Evolutionary conservation across 2,888 invertebrate species (phyloP).

Genomic region (Ceratothoa steindachneri): DNA sequence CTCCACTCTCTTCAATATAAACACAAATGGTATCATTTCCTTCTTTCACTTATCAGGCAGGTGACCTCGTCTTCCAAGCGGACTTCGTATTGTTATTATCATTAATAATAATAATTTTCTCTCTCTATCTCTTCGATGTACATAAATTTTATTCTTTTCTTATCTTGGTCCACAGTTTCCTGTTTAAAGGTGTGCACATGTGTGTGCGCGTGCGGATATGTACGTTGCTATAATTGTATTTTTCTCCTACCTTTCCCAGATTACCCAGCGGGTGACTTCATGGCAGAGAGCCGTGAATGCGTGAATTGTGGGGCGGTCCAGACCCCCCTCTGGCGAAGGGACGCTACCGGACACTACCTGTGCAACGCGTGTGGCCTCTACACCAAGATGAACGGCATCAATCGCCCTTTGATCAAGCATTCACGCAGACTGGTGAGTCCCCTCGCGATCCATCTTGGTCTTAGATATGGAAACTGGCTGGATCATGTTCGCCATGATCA

Average conservation of each 20-base stretch:
- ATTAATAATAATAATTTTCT: no score
- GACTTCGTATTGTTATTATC: no score
- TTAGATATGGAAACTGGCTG: not conserved
- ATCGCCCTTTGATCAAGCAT: conserved; percentile 86
- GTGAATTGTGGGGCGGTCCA: conserved; percentile 49
- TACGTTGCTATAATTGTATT: not conserved
- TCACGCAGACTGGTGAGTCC: conserved; percentile 80
- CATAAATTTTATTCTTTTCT: no score
- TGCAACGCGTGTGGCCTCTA: conserved; percentile 99
- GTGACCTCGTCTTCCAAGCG: no score
- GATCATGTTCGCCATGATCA: no score
- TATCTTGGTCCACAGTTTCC: no score
- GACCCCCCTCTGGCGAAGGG: conserved; percentile 50
- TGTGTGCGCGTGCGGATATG: not conserved
- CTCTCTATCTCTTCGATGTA: no score
- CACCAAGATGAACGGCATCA: conserved; percentile 93
- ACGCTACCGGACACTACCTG: conserved; percentile 81
- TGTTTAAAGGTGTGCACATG: no score
- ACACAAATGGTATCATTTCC: no score
- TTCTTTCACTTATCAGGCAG: no score
- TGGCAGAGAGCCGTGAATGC: conserved; percentile 48
- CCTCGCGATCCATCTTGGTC: not conserved
- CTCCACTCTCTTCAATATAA: no score
- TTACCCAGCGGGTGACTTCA: conserved; percentile 42
- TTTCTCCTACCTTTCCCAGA: conserved; percentile 20